Evolutionary conservation across 2,113 vertebrate genomes (phyloP), one percentile per base, ranked within the genome.

Genomic region (Phyllopteryx taeniolatus): DNA sequence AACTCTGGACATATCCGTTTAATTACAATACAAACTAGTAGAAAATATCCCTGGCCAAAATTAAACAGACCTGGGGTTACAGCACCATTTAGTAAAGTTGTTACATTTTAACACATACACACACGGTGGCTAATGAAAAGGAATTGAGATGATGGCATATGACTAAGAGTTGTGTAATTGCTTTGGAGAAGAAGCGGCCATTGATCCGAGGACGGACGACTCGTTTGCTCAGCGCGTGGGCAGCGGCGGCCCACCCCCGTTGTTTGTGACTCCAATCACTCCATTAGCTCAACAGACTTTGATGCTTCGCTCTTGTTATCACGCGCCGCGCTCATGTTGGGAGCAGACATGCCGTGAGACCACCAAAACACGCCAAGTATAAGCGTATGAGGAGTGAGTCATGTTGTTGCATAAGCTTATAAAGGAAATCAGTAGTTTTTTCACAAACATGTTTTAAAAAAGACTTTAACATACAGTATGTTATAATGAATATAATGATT

Each of bases 91-190:
- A 5, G 35, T 5, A 1, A 31, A 20, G 39, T 51, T 70, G 6
- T 60, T 60, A 33, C 12, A 14, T 33, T 60, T 57, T 11, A 57
- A 27, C 17, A 20, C 43, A 44, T 1, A 10, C 70, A 10, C 39
- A 15, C 31, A 71, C 65, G 72, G 72, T 43, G 77, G 39, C 79
- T 86, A 88, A 90, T 89, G 83, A 90, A 87, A 87, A 87, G 85
- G 68, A 83, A 77, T 73, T 68, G 76, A 81, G 81, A 86, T 11
- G 72, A 71, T 35, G 54, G 70, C 19, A 62, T 80, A 79, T 68
- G 53, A 86, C 88, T 86, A 88, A 91, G 77, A 83, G 83, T 84
- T 83, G 80, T 88, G 84, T 89, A 89, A 90, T 90, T 92, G 87
- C 81, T 84, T 85, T 84, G 84, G 81, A 87, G 80, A 83, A 87